Conservation (phyloP, 2,113 vertebrate species). For the Arenaria interpres region DNA sequence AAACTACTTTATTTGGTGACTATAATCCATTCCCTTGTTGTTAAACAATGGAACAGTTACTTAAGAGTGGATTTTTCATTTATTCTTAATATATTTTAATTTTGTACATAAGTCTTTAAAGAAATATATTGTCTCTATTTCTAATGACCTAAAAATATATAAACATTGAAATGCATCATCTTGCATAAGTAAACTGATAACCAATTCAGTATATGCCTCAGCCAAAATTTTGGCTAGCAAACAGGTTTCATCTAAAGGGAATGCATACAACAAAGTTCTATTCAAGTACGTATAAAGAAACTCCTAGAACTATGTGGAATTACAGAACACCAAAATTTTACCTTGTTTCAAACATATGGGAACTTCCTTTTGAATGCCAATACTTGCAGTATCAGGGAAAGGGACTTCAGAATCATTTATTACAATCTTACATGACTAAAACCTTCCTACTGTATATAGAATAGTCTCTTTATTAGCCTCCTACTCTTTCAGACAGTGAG, state of each 20-base stretch:
- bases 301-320: neutral
- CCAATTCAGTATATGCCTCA: neutral
- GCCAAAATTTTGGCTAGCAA: neutral
- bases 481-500: neutral
- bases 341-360: neutral
- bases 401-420: neutral
- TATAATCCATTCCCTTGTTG: neutral
- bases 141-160: neutral
- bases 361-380: neutral
- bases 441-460: neutral
- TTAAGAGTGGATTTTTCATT: neutral
- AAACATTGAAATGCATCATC: neutral
- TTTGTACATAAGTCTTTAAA: neutral
- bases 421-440: neutral
- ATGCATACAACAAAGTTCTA: neutral
- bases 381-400: neutral
- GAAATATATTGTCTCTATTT: neutral
- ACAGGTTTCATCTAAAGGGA: neutral
- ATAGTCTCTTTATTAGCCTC: neutral
- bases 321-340: neutral
- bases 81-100: neutral
- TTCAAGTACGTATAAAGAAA: neutral
- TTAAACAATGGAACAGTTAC: neutral
- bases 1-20: neutral
- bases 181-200: neutral